Percentiles rank a stretch among this genome's conserved stretches.
phyloP scores from a whole-genome alignment of 2,797 vertebrate genomes.

The Myotis findleyi region DNA sequence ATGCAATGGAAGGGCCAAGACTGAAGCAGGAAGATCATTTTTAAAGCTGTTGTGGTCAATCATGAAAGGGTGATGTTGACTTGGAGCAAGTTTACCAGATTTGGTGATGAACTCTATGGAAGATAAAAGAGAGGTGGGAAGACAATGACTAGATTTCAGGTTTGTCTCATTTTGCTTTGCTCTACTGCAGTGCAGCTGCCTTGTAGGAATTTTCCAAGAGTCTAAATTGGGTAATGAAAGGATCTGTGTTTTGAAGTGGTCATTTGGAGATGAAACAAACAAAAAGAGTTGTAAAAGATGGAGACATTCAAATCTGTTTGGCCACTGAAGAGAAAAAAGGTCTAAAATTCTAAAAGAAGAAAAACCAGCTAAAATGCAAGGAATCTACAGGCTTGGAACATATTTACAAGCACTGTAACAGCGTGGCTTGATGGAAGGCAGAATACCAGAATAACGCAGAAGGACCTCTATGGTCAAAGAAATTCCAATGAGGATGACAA shows the following conservation, averaged over 20 bases:
- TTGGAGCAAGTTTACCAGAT: neutral
- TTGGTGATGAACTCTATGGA: neutral
- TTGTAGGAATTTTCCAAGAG: neutral
- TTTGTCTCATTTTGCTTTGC: neutral
- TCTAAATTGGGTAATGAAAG: neutral
- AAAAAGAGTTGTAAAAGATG: neutral
- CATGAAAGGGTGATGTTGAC: neutral
- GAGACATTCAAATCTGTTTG: neutral
- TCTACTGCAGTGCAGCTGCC: neutral
- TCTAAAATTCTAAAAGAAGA: neutral
- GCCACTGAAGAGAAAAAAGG: neutral
- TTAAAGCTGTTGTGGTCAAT: neutral
- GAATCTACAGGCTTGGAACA: neutral
- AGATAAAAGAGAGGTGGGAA: neutral
- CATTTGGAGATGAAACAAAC: neutral
- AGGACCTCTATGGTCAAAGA: neutral
- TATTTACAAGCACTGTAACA: neutral
- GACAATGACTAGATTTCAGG: neutral
- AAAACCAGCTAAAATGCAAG: slow-evolving; percentile 6
- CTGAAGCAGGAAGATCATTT: neutral
- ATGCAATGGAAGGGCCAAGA: neutral
- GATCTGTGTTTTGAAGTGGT: neutral
- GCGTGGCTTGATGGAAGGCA: neutral
- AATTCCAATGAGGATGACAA: slow-evolving; percentile 15
- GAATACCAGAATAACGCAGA: neutral